phyloP scores from a whole-genome alignment of 2,797 vertebrate species.

The Gymnocypris eckloni region DNA sequence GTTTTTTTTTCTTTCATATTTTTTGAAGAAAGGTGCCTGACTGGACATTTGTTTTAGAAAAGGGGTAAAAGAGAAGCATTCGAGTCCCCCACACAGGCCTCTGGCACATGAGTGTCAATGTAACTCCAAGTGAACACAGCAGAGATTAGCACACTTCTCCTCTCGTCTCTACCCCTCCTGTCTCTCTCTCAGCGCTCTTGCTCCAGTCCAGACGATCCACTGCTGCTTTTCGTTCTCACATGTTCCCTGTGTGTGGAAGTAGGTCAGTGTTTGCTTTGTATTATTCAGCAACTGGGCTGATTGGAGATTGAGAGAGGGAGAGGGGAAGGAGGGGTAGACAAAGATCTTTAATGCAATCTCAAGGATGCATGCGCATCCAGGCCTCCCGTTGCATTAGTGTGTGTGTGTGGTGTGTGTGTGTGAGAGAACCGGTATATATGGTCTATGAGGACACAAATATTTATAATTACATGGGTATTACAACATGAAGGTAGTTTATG shows the following conservation, averaged over 20 bases:
- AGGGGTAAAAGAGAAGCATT: neutral
- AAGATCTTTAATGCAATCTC: constrained; percentile 60
- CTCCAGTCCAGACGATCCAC: neutral
- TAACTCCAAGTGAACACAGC: neutral
- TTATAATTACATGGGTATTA: too few relatives aligned
- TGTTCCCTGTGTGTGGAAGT: constrained; percentile 85
- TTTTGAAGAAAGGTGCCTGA: neutral
- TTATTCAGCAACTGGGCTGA: constrained; percentile 84
- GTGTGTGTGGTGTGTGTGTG: constrained; percentile 30
- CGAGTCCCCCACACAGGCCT: neutral
- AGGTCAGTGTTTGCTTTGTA: constrained; percentile 96
- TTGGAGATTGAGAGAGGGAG: constrained; percentile 42
- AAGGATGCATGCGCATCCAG: constrained; percentile 26
- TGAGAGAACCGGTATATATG: neutral
- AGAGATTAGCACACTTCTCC: constrained; percentile 13
- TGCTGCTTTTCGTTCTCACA: constrained; percentile 81
- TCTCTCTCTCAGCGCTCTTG: neutral
- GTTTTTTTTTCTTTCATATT: neutral
- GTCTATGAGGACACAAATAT: too few relatives aligned
- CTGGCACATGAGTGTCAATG: neutral
- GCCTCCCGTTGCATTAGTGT: constrained; percentile 1
- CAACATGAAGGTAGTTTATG: too few relatives aligned
- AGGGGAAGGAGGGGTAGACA: constrained; percentile 9
- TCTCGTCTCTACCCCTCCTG: neutral
- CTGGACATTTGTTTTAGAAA: neutral